Conservation (phyloP, 2,888 invertebrate genomes). For the Cantharis rufa region DNA sequence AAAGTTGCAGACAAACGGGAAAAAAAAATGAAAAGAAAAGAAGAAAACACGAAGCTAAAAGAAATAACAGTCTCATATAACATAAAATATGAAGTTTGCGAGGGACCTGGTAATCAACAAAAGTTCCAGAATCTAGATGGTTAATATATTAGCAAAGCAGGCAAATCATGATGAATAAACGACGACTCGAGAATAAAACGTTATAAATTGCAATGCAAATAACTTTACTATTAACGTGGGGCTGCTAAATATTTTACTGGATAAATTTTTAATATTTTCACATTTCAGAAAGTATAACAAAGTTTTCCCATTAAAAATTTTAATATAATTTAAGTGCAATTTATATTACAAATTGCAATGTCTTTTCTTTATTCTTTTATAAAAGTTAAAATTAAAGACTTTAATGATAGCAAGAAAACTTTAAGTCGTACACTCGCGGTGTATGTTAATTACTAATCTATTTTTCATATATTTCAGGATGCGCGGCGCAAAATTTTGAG, state of each 20-base stretch:
- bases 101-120: conserved; percentile 10
- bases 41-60: background rate
- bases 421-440: background rate
- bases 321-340: background rate
- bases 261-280: background rate
- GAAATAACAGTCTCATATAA: conserved; percentile 12
- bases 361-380: background rate
- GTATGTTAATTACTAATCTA: background rate
- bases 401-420: background rate
- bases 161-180: conserved; percentile 19
- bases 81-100: conserved; percentile 18
- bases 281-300: background rate
- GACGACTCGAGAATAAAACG: conserved; percentile 8
- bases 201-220: conserved; percentile 10
- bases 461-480: background rate
- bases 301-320: background rate
- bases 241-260: background rate
- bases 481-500: background rate
- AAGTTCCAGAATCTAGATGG: conserved; percentile 3
- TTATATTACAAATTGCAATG: background rate
- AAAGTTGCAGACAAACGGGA: background rate
- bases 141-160: conserved; percentile 17
- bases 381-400: background rate
- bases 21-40: conserved; percentile 1
- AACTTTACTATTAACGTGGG: conserved; percentile 9